Base-by-base conservation (phyloP, 2,888 invertebrate species). In the Troides aeacus region DNA sequence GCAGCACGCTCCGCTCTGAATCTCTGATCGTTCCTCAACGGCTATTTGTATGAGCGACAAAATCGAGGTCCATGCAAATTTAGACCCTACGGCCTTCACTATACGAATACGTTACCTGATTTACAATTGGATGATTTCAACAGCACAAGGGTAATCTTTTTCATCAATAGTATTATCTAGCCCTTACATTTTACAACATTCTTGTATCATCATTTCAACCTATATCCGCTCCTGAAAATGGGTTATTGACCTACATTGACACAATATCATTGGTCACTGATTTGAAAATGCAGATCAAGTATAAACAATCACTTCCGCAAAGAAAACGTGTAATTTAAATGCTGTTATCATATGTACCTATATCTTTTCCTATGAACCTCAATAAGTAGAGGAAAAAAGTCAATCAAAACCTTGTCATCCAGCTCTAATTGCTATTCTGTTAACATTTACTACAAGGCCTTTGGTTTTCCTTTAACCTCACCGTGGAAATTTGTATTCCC, bases 11-110 rank as follows among this genome's bases (percentile, higher is more conserved):
- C 75, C 76, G 80, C 78, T 74, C 77, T 85, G 87, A 85, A 88
- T 88, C 80, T 84, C 72, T 85, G 83, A 88, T 84, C 72, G 76
- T 66, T 65, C 72, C 76, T 75, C 74, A 72, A 74, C 72, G 72
- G 80, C 80, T 78, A 83, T 86, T 85, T 83, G 84, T 84, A 84
- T 79, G 81, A 77, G 75, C 74, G 39, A 71, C 64, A 72, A 56
- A 75, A 77, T 75, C 79, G 77, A 80, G 79, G 77, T 72, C 76
- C 78, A 84, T 87, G 81, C 74, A 78, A 85, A 84, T 84, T 75
- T 78, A 68, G 69, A 80, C 81, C 81, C 81, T 83, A 80, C 75
- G 85, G 79, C 87, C 87, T 87, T 86, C 85, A 76, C 62, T 65
- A 72, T 65, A 77, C 84, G 81, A 75, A 72, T 65, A 77, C 84